Conservation (phyloP, 53 echinoderm and acorn worm species). For the Patiria pectinifera region DNA sequence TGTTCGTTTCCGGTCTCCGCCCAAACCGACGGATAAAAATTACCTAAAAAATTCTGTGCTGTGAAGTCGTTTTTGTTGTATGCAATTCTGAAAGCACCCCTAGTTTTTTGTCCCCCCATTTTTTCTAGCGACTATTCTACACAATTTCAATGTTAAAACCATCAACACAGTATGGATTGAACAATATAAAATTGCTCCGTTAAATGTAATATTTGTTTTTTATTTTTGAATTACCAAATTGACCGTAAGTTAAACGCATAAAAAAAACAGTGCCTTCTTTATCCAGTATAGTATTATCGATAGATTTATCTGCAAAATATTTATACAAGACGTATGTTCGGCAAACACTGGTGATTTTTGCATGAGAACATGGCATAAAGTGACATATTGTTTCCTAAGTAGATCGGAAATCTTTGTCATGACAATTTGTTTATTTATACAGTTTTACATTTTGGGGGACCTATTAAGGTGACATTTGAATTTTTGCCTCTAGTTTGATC, state of each 20-base stretch:
- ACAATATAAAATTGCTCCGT: background rate
- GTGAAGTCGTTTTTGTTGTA: background rate
- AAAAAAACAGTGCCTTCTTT: slow-evolving; percentile 50
- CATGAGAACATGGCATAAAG: slow-evolving; percentile 2
- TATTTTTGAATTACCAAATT: too few relatives aligned
- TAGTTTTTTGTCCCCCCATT: background rate
- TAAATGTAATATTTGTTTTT: background rate
- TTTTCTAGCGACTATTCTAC: background rate
- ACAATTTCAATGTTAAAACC: background rate
- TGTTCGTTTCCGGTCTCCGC: background rate
- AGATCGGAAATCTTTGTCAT: background rate
- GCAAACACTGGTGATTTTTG: slow-evolving; percentile 22
- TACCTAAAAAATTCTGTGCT: background rate
- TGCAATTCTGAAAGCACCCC: slow-evolving; percentile 72
- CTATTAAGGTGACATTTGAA: too few relatives aligned
- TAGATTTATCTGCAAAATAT: slow-evolving; percentile 22
- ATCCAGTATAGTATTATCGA: background rate
- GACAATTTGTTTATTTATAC: background rate
- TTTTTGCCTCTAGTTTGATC: too few relatives aligned
- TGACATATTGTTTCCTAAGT: background rate
- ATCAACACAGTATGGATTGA: too few relatives aligned
- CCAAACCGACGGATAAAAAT: background rate
- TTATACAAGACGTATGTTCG: slow-evolving; percentile 25
- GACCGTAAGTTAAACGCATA: background rate
- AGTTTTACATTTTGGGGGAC: background rate